A percentile compares a stretch with the other conserved stretches of the same genome.
phyloP scores from a whole-genome alignment of 2,888 invertebrate species.

The Octonoba sinensis region DNA sequence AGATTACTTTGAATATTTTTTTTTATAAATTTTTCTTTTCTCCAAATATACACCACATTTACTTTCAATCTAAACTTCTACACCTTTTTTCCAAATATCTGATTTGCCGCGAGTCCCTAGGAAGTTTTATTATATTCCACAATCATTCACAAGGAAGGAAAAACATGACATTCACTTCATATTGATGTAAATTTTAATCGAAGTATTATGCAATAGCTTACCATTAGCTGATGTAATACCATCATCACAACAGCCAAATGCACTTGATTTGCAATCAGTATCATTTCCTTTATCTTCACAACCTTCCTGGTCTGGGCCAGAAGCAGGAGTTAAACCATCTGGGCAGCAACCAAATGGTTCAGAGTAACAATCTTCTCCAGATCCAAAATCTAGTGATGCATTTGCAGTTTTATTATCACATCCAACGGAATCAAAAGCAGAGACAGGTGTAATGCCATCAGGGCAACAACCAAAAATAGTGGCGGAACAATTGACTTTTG shows the following conservation, averaged over 20 bases:
- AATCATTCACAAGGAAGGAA: too few species aligned
- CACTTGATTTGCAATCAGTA: conserved; percentile 57
- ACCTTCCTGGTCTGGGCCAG: conserved; percentile 74
- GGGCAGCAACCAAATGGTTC: conserved; percentile 84
- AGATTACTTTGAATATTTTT: too few species aligned
- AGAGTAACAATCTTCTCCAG: conserved; percentile 31
- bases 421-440: conserved; percentile 66
- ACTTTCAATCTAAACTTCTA: too few species aligned
- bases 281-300: conserved; percentile 55
- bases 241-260: conserved; percentile 86
- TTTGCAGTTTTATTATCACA: conserved; percentile 64
- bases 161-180: too few species aligned
- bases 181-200: too few species aligned
- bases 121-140: too few species aligned
- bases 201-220: not conserved
- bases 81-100: too few species aligned
- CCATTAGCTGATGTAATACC: conserved; percentile 73
- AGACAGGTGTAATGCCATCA: conserved; percentile 77
- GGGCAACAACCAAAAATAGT: conserved; percentile 82
- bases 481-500: conserved; percentile 58
- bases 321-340: conserved; percentile 83
- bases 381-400: conserved; percentile 29
- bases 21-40: too few species aligned
- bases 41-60: too few species aligned
- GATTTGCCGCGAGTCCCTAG: too few species aligned